Percentiles rank a stretch among this genome's conserved stretches.
These are phyloP conservation scores for Pelecanus crispus DNA, from an alignment of 2,113 vertebrate genomes.

Conservation along the genomic window DNA sequence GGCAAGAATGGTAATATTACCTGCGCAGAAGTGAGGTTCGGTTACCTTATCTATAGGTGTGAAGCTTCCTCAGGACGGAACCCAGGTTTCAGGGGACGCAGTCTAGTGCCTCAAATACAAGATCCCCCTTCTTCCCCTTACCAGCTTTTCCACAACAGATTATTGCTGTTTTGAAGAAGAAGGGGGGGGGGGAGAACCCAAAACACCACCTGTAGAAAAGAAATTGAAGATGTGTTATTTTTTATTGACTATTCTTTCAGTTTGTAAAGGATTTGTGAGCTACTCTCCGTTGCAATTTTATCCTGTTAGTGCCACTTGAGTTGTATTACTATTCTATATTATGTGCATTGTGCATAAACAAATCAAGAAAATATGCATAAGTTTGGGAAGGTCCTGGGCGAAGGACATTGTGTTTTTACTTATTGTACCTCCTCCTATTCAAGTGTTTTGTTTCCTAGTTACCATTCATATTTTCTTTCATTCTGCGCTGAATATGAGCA, in stretches of 20 bases:
- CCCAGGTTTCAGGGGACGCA: not conserved
- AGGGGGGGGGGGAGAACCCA: too few species aligned
- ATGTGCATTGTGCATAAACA: not conserved
- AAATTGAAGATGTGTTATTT: not conserved
- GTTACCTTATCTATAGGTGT: accelerated
- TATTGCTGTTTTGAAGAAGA: not conserved
- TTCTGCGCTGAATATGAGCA: not conserved
- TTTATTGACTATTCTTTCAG: not conserved
- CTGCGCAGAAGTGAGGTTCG: not conserved
- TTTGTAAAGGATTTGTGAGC: not conserved
- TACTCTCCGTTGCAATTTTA: not conserved
- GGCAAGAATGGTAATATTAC: not conserved
- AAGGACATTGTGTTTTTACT: not conserved
- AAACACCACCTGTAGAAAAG: not conserved
- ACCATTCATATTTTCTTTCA: not conserved
- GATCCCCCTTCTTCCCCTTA: not conserved
- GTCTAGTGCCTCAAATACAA: not conserved
- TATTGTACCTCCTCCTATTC: not conserved
- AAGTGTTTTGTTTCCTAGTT: not conserved
- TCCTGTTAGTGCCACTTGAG: not conserved
- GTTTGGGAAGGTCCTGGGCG: not conserved
- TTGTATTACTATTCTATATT: not conserved
- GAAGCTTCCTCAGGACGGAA: not conserved
- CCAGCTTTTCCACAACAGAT: not conserved
- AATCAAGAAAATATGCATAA: not conserved